phyloP scores from a whole-genome alignment of 2,113 vertebrate species.

The Egretta garzetta region DNA sequence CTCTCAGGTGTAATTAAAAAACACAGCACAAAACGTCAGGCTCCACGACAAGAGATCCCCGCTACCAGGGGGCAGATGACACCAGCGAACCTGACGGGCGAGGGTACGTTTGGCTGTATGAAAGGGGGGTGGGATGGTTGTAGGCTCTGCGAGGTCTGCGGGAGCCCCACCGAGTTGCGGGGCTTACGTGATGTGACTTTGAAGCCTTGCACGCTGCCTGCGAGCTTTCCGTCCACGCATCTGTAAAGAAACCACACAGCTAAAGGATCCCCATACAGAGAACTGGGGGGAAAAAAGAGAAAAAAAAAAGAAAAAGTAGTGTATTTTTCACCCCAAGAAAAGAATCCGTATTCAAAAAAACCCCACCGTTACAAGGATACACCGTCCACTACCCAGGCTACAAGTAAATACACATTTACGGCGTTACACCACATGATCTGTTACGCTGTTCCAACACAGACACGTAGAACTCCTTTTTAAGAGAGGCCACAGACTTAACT shows the following conservation, averaged over 20 bases:
- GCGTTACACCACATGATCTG: not conserved
- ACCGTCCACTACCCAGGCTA: slow-evolving; percentile 27
- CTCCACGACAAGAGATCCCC: not conserved
- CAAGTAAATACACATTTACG: not conserved
- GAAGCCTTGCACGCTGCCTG: not conserved
- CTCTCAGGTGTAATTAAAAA: not conserved
- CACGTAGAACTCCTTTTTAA: not conserved
- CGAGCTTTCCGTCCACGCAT: not conserved
- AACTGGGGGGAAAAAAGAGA: not conserved
- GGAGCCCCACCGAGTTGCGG: slow-evolving; percentile 53
- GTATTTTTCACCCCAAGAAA: not conserved
- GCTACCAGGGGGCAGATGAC: not conserved
- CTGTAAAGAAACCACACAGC: slow-evolving; percentile 13
- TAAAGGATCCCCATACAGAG: slow-evolving; percentile 10
- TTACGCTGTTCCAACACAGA: not conserved
- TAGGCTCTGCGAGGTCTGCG: slow-evolving; percentile 24
- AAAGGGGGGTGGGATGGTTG: not conserved
- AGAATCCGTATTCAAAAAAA: not conserved
- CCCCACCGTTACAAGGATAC: not conserved
- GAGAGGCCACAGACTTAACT: not conserved
- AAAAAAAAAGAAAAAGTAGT: not conserved
- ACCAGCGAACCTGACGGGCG: not conserved
- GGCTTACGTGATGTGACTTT: slow-evolving; percentile 54
- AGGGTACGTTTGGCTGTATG: not conserved
- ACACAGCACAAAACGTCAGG: not conserved